These are phyloP conservation scores for Andrena flavipes DNA, from an alignment of 2,888 invertebrate species.

Conservation along the genomic window DNA sequence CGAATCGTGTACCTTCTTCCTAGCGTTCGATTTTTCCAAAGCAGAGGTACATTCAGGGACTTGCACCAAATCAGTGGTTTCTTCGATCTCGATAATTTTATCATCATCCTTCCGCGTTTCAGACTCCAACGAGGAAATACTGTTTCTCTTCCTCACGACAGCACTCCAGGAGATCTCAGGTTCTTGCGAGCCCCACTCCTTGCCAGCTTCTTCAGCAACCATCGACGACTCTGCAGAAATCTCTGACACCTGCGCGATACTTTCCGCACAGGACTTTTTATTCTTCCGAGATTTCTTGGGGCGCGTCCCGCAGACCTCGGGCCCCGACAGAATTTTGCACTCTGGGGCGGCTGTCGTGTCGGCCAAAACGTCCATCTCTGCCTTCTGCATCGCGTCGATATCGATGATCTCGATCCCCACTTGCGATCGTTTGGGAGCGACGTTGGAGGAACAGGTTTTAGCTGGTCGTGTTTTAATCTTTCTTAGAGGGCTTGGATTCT, in stretches of 20 bases:
- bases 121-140: constrained; percentile 45
- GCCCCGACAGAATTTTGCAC: constrained; percentile 74
- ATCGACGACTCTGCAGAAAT: constrained; percentile 14
- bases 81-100: neutral
- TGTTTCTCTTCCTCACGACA: constrained; percentile 66
- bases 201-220: constrained; percentile 20
- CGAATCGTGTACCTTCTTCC: constrained; percentile 11
- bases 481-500: constrained; percentile 47
- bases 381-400: constrained; percentile 79
- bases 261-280: constrained; percentile 64
- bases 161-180: constrained; percentile 72
- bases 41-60: neutral
- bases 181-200: constrained; percentile 8
- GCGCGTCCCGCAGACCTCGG: constrained; percentile 60
- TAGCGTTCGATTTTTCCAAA: neutral
- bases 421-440: constrained; percentile 42
- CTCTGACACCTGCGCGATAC: constrained; percentile 23
- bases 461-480: constrained; percentile 33
- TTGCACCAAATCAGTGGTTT: neutral
- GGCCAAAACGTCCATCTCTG: constrained; percentile 69
- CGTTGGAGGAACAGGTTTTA: constrained; percentile 34
- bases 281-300: constrained; percentile 72
- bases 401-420: constrained; percentile 78
- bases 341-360: constrained; percentile 63
- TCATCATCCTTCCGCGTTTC: constrained; percentile 22